Conservation (phyloP, 1,140 invertebrate genomes). For the Nomia melanderi region DNA sequence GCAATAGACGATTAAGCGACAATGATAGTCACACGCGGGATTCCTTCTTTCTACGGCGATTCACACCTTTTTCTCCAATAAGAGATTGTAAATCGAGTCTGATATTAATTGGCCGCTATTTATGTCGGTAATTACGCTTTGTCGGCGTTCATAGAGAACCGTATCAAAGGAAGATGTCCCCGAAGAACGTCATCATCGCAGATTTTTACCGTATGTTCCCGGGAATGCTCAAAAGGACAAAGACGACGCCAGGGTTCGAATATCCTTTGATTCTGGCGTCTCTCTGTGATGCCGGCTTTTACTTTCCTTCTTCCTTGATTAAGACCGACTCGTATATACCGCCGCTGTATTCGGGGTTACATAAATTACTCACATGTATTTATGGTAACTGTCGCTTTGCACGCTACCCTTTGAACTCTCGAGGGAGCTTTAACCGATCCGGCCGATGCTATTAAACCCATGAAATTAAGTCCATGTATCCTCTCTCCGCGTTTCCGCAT, state of each 20-base stretch:
- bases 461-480: conserved; percentile 43
- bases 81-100: background rate
- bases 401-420: conserved; percentile 57
- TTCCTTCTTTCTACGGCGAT: too few relatives aligned
- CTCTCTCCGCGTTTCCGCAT: conserved; percentile 36
- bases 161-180: too few relatives aligned
- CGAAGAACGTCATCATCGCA: background rate
- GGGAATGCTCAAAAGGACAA: background rate
- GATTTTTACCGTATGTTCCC: background rate
- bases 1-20: too few relatives aligned
- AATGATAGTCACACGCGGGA: too few relatives aligned
- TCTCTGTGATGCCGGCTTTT: background rate
- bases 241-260: background rate
- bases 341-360: conserved; percentile 19
- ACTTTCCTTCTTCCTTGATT: conserved; percentile 39
- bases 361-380: conserved; percentile 60
- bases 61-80: too few relatives aligned
- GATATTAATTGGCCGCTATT: background rate
- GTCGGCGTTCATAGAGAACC: background rate
- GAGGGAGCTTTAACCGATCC: conserved; percentile 18
- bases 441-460: conserved; percentile 33
- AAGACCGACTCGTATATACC: conserved; percentile 47
- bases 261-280: background rate
- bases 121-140: too few relatives aligned
- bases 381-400: conserved; percentile 53